Evolutionary conservation across 2,113 vertebrate species (phyloP).

Genomic region (Nanorana parkeri): DNA sequence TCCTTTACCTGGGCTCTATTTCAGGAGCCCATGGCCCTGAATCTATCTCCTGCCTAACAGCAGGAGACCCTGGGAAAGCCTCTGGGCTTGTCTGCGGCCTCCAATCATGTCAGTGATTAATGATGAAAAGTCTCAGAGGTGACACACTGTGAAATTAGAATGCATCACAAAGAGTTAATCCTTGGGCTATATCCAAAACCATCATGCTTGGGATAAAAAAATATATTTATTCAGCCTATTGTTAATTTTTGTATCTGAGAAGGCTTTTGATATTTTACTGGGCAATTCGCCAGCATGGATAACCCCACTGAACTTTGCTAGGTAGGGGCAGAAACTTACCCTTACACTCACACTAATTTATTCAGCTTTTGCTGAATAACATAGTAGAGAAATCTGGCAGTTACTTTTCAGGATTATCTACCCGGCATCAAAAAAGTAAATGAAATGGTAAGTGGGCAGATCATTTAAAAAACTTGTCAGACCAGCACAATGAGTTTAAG

Average conservation of each 20-base stretch:
- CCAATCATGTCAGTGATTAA: conserved; percentile 63
- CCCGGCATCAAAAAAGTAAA: conserved; percentile 12
- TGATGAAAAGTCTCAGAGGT: conserved; percentile 66
- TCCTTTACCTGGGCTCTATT: conserved; percentile 60
- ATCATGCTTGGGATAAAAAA: conserved; percentile 47
- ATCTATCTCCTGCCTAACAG: conserved; percentile 73
- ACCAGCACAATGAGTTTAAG: not conserved
- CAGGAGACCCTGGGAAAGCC: conserved; percentile 72
- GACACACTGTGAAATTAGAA: conserved; percentile 67
- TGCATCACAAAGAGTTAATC: conserved; percentile 70
- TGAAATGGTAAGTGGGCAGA: conserved; percentile 2
- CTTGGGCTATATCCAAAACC: conserved; percentile 73
- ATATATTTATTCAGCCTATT: conserved; percentile 64
- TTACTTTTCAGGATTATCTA: conserved; percentile 37
- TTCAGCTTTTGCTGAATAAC: conserved; percentile 35
- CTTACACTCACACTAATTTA: conserved; percentile 20
- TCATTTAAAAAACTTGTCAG: not conserved
- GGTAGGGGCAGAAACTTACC: conserved; percentile 51
- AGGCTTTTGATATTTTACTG: conserved; percentile 61
- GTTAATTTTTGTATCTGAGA: conserved; percentile 61
- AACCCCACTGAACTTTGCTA: conserved; percentile 55
- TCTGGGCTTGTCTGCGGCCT: conserved; percentile 63
- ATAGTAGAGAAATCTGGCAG: conserved; percentile 21
- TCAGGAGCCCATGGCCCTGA: conserved; percentile 60
- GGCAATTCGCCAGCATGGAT: conserved; percentile 50